These are phyloP conservation scores for Aphelinus atriplicis DNA, from an alignment of 1,140 invertebrate species.

Conservation along the genomic window DNA sequence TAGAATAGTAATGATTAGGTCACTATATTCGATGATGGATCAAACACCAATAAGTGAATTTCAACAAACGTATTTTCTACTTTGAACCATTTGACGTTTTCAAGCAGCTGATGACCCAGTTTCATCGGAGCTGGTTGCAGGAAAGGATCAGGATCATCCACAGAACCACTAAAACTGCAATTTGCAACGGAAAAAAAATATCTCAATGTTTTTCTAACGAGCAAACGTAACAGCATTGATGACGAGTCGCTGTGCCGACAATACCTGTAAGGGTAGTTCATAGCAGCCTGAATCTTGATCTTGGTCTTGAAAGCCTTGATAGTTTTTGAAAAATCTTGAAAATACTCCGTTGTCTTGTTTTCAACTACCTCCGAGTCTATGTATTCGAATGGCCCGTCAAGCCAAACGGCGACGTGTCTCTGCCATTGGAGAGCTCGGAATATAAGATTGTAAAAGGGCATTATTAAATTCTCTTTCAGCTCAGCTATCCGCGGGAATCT, in stretches of 20 bases:
- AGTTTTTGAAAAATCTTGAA: slow-evolving; percentile 79
- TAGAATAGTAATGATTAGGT: slow-evolving; percentile 57
- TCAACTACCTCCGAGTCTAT: slow-evolving; percentile 80
- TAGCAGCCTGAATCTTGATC: slow-evolving; percentile 78
- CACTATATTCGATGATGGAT: too few species aligned
- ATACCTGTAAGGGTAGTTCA: slow-evolving; percentile 71
- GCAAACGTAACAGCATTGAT: neutral
- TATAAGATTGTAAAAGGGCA: slow-evolving; percentile 76
- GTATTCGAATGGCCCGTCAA: slow-evolving; percentile 90
- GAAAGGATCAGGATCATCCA: slow-evolving; percentile 80
- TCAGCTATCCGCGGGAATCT: slow-evolving; percentile 80
- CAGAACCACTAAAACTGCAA: slow-evolving; percentile 67
- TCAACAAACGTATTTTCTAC: slow-evolving; percentile 49
- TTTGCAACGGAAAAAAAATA: slow-evolving; percentile 28
- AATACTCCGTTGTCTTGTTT: slow-evolving; percentile 75
- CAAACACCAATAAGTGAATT: too few species aligned
- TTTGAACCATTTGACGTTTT: slow-evolving; percentile 82
- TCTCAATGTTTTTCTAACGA: neutral
- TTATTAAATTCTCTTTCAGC: slow-evolving; percentile 71
- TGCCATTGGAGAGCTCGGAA: slow-evolving; percentile 77
- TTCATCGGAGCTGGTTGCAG: slow-evolving; percentile 83
- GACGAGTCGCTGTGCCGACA: neutral
- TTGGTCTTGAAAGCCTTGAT: slow-evolving; percentile 84
- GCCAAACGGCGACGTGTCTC: slow-evolving; percentile 84
- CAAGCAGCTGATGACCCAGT: slow-evolving; percentile 75